Evolutionary conservation across 1,140 invertebrate species (phyloP), one percentile per base, ranked within the genome.

Genomic region (Drosophila cardini): DNA sequence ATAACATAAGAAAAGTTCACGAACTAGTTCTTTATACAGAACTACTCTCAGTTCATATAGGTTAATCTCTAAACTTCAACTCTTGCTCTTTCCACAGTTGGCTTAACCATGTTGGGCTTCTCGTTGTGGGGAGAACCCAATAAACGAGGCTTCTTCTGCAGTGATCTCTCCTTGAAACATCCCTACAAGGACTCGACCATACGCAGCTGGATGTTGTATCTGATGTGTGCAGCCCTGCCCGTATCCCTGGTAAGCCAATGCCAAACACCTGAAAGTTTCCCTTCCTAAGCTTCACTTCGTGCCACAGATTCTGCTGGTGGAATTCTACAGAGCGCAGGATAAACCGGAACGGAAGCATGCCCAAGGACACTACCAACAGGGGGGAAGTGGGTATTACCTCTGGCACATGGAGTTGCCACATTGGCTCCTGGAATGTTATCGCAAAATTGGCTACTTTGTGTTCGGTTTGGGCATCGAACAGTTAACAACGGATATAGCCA

Each of bases 141-240:
- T 91, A 93, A 97, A 67, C 94, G 98, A 58, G 98, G 98, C 6
- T 99, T 99, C 93, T 99, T 97, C 93, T 99, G 98, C 93, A 95
- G 97, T 91, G 98, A 99, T 93, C 96, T 98, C 83, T 97, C 97
- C 5, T 94, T 99, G 38, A 95, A 94, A 74, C 97, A 98, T 93
- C 98, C 98, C 7, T 96, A 94, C 90, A 94, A 95, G 63, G 93
- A 94, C 2, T 97, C 96, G 0, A 98, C 97, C 0, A 95, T 98
- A 72, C 95, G 96, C 42, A 97, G 95, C 86, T 92, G 94, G 77
- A 94, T 95, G 93, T 93, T 98, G 9, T 97, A 97, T 92, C 93
- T 96, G 74, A 92, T 96, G 78, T 96, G 96, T 21, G 91, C 97
- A 34, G 94, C 94, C 2, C 89, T 97, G 68, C 97, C 97, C 18